Conservation (phyloP, 2,797 vertebrate genomes). For the Cirrhinus mrigala region DNA sequence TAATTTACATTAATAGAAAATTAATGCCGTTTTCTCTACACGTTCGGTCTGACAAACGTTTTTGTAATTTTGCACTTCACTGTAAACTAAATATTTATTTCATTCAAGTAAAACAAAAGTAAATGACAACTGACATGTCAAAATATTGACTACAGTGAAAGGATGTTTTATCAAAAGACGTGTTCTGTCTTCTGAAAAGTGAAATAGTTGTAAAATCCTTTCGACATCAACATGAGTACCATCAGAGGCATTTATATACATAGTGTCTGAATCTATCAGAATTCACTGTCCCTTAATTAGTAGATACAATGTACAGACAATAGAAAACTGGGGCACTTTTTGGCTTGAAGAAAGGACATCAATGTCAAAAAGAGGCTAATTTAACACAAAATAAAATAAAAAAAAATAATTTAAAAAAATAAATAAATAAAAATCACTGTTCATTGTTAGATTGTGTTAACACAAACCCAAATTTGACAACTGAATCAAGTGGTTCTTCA, state of each 20-base stretch:
- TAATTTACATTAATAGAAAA: neutral
- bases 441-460: too few relatives aligned
- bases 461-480: too few relatives aligned
- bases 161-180: neutral
- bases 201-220: neutral
- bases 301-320: neutral
- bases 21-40: neutral
- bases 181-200: neutral
- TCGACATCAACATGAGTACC: too few relatives aligned
- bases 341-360: neutral
- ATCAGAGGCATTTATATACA: neutral
- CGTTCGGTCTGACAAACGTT: neutral
- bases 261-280: too few relatives aligned
- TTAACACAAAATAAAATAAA: neutral
- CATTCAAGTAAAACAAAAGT: neutral
- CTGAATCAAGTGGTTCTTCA: too few relatives aligned
- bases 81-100: neutral
- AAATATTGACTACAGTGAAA: neutral
- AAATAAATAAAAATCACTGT: too few relatives aligned
- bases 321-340: neutral
- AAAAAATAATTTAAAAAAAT: too few relatives aligned
- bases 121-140: neutral
- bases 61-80: too few relatives aligned
- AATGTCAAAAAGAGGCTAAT: neutral
- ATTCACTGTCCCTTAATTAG: neutral